These are phyloP conservation scores for Platycheirus rosarum DNA, from an alignment of 2,888 invertebrate species.

Conservation along the genomic window DNA sequence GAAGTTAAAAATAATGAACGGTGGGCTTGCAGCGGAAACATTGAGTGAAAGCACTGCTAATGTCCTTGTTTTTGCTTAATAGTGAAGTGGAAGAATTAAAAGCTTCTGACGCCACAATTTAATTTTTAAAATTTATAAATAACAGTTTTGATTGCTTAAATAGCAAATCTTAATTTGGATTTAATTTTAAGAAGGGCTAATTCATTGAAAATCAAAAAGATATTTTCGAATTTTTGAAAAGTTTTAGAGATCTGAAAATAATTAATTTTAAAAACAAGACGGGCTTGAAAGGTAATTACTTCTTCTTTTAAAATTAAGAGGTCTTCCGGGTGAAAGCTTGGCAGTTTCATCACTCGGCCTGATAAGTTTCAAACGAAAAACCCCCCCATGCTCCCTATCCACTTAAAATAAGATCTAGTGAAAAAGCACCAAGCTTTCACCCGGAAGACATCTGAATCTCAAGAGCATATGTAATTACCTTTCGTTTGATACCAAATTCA, in stretches of 20 bases:
- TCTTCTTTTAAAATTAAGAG: no score
- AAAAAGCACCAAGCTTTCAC: no score
- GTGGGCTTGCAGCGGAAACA: neutral
- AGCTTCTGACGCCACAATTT: neutral
- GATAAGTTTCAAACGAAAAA: no score
- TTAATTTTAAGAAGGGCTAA: neutral
- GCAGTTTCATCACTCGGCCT: no score
- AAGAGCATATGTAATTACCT: no score
- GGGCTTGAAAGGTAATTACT: no score
- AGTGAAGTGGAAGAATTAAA: neutral
- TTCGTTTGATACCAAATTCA: no score
- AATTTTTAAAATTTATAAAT: conserved; percentile 12
- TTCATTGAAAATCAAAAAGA: neutral
- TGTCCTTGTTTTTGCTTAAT: conserved; percentile 1
- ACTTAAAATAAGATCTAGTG: no score
- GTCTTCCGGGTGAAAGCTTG: no score
- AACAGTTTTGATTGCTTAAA: conserved; percentile 14
- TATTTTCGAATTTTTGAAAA: conserved; percentile 2
- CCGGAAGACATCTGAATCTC: no score
- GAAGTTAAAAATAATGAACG: neutral
- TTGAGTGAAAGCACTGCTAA: conserved; percentile 16
- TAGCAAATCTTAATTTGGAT: conserved; percentile 3
- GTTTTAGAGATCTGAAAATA: neutral
- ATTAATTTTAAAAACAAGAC: conserved; percentile 3
- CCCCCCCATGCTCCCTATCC: no score